A percentile compares a stretch with the other conserved stretches of the same genome.
These are phyloP conservation scores for Propsilocerus akamusi DNA, from an alignment of 1,140 invertebrate genomes.

Conservation along the genomic window DNA sequence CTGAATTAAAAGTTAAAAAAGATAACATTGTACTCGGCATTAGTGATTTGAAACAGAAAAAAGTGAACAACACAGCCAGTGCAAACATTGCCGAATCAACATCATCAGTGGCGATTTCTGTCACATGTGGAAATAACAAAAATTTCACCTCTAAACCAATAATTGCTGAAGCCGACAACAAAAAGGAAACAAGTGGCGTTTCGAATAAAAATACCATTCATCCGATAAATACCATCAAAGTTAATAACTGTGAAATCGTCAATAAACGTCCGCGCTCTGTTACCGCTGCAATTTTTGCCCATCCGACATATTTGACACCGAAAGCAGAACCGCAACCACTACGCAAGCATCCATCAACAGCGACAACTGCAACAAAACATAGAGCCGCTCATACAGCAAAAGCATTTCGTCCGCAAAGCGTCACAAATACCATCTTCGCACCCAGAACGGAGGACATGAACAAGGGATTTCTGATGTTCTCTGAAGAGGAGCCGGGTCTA, in stretches of 20 bases:
- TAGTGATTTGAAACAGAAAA: neutral
- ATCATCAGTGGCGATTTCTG: neutral
- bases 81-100: constrained; percentile 8
- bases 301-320: neutral
- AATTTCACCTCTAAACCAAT: neutral
- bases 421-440: constrained; percentile 39
- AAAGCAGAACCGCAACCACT: neutral
- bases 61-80: neutral
- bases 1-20: constrained; percentile 2
- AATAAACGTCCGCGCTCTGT: neutral
- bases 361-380: constrained; percentile 2
- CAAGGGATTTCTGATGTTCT: constrained; percentile 75
- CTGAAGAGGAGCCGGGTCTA: constrained; percentile 61
- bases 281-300: neutral
- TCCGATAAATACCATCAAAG: constrained; percentile 2
- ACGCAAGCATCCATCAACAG: constrained; percentile 1
- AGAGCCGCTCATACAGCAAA: neutral
- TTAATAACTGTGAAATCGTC: constrained; percentile 1
- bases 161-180: neutral
- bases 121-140: neutral
- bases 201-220: neutral
- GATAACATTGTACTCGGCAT: neutral
- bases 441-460: constrained; percentile 83
- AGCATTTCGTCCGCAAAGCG: neutral
- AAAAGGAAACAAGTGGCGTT: neutral